Percentiles rank a stretch among this genome's conserved stretches.
Evolutionary conservation across 2,888 invertebrate species (phyloP).

Genomic region (Phragmatobia fuliginosa): DNA sequence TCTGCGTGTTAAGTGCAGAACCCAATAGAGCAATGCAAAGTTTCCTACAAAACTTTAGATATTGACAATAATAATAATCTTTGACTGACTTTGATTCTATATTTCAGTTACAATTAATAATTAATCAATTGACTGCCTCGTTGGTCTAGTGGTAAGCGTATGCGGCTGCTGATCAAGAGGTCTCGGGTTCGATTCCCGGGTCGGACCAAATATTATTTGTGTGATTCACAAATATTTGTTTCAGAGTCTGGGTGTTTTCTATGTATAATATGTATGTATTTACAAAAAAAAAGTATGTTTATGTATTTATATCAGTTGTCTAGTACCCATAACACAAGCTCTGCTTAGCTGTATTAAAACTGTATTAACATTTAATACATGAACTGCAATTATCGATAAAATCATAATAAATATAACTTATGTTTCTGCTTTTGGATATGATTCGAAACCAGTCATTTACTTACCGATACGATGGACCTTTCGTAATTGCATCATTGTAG

Average conservation of each 20-base stretch:
- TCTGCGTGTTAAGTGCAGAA: neutral
- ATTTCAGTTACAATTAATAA: neutral
- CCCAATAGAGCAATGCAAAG: neutral
- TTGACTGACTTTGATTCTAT: neutral
- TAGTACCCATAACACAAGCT: too few relatives aligned
- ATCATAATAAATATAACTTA: neutral
- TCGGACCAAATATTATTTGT: too few relatives aligned
- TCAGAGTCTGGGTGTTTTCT: too few relatives aligned
- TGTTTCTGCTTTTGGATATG: constrained; percentile 2
- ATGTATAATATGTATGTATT: too few relatives aligned
- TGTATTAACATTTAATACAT: neutral
- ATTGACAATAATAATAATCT: neutral
- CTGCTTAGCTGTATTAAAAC: neutral
- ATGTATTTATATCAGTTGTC: too few relatives aligned
- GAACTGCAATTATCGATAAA: neutral
- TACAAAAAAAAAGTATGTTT: too few relatives aligned
- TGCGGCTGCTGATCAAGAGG: too few relatives aligned
- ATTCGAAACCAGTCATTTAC: neutral
- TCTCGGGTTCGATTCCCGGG: too few relatives aligned
- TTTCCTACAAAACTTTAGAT: neutral
- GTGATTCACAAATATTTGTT: too few relatives aligned
- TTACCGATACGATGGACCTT: neutral
- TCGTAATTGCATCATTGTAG: neutral
- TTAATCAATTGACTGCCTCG: too few relatives aligned
- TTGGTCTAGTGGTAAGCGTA: too few relatives aligned